These are phyloP conservation scores for Epinotia nisella DNA, from an alignment of 2,888 invertebrate species.

Conservation along the genomic window DNA sequence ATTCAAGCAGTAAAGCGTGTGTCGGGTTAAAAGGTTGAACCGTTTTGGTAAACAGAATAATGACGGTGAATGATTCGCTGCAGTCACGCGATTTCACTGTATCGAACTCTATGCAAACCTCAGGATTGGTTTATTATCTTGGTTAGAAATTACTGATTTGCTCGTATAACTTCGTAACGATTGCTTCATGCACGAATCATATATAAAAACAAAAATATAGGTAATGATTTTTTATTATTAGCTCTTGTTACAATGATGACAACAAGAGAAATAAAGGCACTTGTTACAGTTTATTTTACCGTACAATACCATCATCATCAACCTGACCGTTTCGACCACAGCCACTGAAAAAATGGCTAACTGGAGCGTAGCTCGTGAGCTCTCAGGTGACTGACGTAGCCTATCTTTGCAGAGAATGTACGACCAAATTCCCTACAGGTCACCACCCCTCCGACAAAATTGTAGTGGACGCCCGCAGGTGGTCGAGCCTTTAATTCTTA, in stretches of 20 bases:
- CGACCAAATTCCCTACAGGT: too few relatives aligned
- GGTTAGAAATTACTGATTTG: not conserved
- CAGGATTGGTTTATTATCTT: conserved; percentile 23
- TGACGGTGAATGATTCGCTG: conserved; percentile 34
- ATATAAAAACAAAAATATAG: not conserved
- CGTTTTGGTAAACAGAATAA: conserved; percentile 43
- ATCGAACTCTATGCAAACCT: conserved; percentile 21
- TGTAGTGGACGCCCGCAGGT: too few relatives aligned
- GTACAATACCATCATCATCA: too few relatives aligned
- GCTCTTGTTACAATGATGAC: not conserved
- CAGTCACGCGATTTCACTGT: conserved; percentile 39
- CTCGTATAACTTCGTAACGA: not conserved
- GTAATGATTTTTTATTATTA: not conserved
- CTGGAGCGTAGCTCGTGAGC: too few relatives aligned
- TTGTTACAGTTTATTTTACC: too few relatives aligned
- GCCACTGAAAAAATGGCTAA: too few relatives aligned
- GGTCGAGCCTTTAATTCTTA: too few relatives aligned
- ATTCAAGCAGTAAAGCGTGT: conserved; percentile 34
- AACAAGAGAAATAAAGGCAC: not conserved
- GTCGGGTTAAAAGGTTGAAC: conserved; percentile 38
- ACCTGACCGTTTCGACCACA: too few relatives aligned
- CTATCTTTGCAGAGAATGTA: too few relatives aligned
- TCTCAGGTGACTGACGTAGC: too few relatives aligned
- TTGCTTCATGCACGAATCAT: not conserved
- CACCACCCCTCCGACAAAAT: too few relatives aligned